Conservation (phyloP, 2,888 invertebrate genomes). For the Tetropium fuscum region DNA sequence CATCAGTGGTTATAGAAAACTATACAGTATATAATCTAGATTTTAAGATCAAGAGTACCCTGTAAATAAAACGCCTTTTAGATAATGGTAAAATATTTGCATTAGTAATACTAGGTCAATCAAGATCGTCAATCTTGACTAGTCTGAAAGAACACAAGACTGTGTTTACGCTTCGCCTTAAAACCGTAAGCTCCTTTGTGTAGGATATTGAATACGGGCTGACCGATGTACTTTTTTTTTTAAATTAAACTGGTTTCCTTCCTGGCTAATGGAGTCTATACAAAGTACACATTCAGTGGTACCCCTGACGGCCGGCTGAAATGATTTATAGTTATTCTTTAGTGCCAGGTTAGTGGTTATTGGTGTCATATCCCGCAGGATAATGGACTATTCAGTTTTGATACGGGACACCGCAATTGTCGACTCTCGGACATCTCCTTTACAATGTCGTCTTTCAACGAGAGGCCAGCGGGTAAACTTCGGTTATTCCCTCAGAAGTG, state of each 20-base stretch:
- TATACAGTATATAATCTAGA: no score
- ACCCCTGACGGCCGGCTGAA: background rate
- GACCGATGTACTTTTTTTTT: constrained; percentile 1
- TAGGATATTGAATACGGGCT: background rate
- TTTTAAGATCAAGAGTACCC: no score
- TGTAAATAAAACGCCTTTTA: no score
- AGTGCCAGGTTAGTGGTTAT: constrained; percentile 50
- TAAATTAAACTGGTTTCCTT: constrained; percentile 12
- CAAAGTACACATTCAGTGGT: constrained; percentile 1
- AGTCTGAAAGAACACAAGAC: no score
- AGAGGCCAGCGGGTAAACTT: constrained; percentile 21
- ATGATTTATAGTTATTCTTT: constrained; percentile 46
- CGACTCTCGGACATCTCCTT: constrained; percentile 27
- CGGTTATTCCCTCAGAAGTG: constrained; percentile 12
- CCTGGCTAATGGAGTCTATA: constrained; percentile 15
- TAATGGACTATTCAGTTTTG: constrained; percentile 51
- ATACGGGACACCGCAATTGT: constrained; percentile 39
- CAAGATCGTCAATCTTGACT: no score
- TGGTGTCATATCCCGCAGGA: constrained; percentile 52
- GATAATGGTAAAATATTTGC: no score
- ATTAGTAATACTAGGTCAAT: no score
- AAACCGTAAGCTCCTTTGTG: no score
- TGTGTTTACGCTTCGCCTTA: no score
- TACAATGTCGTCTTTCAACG: constrained; percentile 17
- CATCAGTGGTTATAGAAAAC: no score